phyloP scores from a whole-genome alignment of 2,797 vertebrate species.

The Acrossocheilus fasciatus region DNA sequence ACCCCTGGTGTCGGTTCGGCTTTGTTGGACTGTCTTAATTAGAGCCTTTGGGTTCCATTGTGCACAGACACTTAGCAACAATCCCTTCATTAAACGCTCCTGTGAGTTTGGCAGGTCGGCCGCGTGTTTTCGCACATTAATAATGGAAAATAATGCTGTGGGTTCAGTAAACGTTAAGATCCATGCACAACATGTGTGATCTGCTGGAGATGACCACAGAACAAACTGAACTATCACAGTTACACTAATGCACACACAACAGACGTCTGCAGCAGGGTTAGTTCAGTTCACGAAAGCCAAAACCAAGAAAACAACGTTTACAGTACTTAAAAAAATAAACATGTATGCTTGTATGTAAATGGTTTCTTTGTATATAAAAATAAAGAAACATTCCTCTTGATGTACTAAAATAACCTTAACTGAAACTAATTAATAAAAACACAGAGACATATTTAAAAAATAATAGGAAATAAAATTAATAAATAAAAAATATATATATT shows the following conservation, averaged over 20 bases:
- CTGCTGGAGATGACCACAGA: neutral
- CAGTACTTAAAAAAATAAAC: too few relatives aligned
- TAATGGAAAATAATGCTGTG: slow-evolving; percentile 7
- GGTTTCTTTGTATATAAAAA: too few relatives aligned
- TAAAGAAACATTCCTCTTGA: too few relatives aligned
- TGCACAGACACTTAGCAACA: slow-evolving; percentile 67
- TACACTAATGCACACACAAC: neutral
- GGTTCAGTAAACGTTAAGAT: neutral
- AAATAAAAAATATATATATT: too few relatives aligned
- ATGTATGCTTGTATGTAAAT: too few relatives aligned
- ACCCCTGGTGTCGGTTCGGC: slow-evolving; percentile 71
- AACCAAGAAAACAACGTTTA: too few relatives aligned
- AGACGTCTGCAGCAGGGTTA: neutral
- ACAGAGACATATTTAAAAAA: too few relatives aligned
- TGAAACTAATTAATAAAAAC: too few relatives aligned
- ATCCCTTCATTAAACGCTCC: slow-evolving; percentile 78
- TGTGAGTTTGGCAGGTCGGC: slow-evolving; percentile 72
- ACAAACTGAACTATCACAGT: neutral
- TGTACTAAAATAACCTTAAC: too few relatives aligned
- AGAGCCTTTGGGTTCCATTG: slow-evolving; percentile 68
- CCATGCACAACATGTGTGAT: neutral
- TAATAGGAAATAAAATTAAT: too few relatives aligned
- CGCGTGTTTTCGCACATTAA: slow-evolving; percentile 55
- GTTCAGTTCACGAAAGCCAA: too few relatives aligned
- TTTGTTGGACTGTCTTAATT: slow-evolving; percentile 78